These are phyloP conservation scores for Stomatorhinus ivindoensis DNA, from an alignment of 2,113 vertebrate genomes.

Conservation along the genomic window DNA sequence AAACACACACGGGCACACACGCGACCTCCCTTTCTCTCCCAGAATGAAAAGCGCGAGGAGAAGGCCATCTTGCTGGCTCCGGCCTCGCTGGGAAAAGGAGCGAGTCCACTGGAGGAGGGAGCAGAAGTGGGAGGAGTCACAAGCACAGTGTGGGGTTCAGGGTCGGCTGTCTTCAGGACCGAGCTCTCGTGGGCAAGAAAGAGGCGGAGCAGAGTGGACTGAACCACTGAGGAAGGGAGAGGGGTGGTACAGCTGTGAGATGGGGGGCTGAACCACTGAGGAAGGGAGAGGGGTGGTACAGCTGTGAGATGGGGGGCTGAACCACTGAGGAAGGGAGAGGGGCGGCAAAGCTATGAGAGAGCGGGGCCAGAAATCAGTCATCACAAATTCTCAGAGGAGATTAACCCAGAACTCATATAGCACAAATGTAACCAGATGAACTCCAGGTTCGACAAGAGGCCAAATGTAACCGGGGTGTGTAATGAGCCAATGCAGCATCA, in stretches of 20 bases:
- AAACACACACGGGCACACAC: background rate
- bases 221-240: background rate
- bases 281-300: background rate
- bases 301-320: background rate
- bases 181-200: background rate
- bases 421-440: background rate
- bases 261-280: background rate
- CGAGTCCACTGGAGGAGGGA: background rate
- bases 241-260: background rate
- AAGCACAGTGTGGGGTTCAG: background rate
- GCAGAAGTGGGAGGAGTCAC: background rate
- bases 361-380: background rate
- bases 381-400: background rate
- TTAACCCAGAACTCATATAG: background rate
- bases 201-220: background rate
- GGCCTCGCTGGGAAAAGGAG: constrained; percentile 33
- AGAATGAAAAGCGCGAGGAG: constrained; percentile 73
- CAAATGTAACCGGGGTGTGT: background rate
- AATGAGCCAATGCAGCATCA: background rate
- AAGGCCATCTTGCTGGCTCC: constrained; percentile 61
- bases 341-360: background rate
- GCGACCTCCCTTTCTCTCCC: constrained; percentile 77
- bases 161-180: background rate
- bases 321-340: background rate
- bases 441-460: background rate